Evolutionary conservation across 2,888 invertebrate species (phyloP), one percentile per base, ranked within the genome.

Genomic region (Philopedon plagiatum): DNA sequence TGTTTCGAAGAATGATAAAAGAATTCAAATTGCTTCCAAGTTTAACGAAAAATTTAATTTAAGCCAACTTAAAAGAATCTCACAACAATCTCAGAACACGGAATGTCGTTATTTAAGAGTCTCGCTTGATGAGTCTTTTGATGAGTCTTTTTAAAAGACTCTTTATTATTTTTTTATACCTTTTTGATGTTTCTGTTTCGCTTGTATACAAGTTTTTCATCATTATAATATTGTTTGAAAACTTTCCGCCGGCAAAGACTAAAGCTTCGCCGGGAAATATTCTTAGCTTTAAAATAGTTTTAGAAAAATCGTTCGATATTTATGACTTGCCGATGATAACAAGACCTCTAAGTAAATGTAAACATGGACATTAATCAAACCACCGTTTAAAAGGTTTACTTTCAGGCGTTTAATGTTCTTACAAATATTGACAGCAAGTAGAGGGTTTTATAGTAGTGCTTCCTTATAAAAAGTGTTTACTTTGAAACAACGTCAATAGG

Each of bases 321-420:
- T 49, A 7, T 26, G 23, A n/a, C 26, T 29, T 18, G 15, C 8
- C 13, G 26, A 39, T 19, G 26, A 19, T 8, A 32, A 15, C 18
- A 49, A 49, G 26, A 57, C 37, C 51, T 26, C n/a, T 23, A 44
- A 65, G 64, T 65, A 46, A 66, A 56, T 18, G 68, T 62, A 69
- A 69, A 62, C 61, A 69, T 29, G 46, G 18, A 15, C 63, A 70
- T 70, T 70, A 70, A 70, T 70, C 70, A 63, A 57, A 60, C 23
- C 46, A 44, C 63, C 57, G 39, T 64, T 54, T 64, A 64, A 57
- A 70, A 64, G 64, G 56, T 64, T 44, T 57, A 34, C 54, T 51
- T 44, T 8, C 26, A 26, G 15, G 39, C 34, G 61, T 57, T 64
- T 70, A 64, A 64, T 64, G 64, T 64, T 58, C 29, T 49, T 34